phyloP scores from a whole-genome alignment of 2,113 vertebrate genomes.

The Oxygymnocypris stewartii region DNA sequence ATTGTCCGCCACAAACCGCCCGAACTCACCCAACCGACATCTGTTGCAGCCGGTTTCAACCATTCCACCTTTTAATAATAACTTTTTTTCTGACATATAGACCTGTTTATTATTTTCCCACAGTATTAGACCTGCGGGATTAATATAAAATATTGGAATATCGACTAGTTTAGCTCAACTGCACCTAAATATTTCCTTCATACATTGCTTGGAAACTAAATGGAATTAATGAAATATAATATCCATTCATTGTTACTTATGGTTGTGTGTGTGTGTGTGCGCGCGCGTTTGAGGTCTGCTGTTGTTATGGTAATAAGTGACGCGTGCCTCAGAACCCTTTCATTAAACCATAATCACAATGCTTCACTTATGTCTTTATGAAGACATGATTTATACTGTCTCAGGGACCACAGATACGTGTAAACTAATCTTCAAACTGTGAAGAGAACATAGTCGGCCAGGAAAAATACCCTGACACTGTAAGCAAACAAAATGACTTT shows the following conservation, averaged over 20 bases:
- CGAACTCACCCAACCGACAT: slow-evolving; percentile 49
- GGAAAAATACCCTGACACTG: not conserved
- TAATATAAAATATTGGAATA: not conserved
- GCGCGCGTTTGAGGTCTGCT: slow-evolving; percentile 7
- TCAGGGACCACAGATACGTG: not conserved
- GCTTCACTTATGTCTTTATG: not conserved
- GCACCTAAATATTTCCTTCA: not conserved
- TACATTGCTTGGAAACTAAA: not conserved
- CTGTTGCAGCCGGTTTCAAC: slow-evolving; percentile 39
- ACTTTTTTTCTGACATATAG: too few relatives aligned
- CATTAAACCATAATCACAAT: slow-evolving; percentile 16
- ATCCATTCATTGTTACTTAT: not conserved
- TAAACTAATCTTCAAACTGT: not conserved
- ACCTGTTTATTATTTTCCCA: not conserved
- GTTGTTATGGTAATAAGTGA: slow-evolving; percentile 37
- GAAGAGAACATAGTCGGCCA: not conserved
- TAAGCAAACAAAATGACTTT: not conserved
- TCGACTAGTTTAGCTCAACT: not conserved
- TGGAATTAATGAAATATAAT: too few relatives aligned
- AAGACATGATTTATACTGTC: not conserved
- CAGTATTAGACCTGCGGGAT: not conserved
- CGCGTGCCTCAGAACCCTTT: slow-evolving; percentile 31
- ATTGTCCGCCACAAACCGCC: slow-evolving; percentile 58
- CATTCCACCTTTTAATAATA: not conserved
- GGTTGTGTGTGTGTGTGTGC: slow-evolving; percentile 30